Conservation (phyloP, 2,888 invertebrate genomes). For the Omphaloscelis lunosa region DNA sequence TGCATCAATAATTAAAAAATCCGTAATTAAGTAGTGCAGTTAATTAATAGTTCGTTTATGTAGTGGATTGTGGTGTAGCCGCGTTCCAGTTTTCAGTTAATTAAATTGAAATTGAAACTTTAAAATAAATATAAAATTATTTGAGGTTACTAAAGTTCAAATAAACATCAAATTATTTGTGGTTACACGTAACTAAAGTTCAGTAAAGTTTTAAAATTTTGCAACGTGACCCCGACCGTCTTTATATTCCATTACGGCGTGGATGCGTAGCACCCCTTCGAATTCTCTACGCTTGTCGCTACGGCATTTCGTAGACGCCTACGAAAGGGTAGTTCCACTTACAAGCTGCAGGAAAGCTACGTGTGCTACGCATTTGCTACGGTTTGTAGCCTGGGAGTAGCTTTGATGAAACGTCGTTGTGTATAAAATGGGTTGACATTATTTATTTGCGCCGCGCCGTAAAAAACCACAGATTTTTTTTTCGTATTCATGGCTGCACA, state of each 20-base stretch:
- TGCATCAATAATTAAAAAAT: background rate
- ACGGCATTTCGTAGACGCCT: conserved; percentile 40
- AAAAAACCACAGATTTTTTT: background rate
- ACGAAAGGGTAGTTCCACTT: conserved; percentile 33
- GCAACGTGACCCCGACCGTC: background rate
- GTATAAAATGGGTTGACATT: background rate
- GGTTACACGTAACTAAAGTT: background rate
- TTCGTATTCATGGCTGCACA: background rate
- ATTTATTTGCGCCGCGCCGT: too few relatives aligned
- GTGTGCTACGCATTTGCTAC: conserved; percentile 11
- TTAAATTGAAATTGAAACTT: background rate
- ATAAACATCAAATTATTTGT: background rate
- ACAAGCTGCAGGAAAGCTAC: conserved; percentile 8
- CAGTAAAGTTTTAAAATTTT: background rate
- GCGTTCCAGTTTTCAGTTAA: too few relatives aligned
- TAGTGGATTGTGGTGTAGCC: too few relatives aligned
- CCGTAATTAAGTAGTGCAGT: background rate
- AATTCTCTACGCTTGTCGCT: conserved; percentile 21
- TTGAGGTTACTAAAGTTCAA: too few relatives aligned
- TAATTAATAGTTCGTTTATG: background rate
- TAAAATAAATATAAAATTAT: background rate
- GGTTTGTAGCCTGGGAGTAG: background rate
- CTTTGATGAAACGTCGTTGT: background rate
- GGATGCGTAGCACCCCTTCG: conserved; percentile 30
- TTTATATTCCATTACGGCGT: background rate